These are phyloP conservation scores for Mactromeris polynyma DNA, from an alignment of 2,888 invertebrate genomes.

Conservation along the genomic window DNA sequence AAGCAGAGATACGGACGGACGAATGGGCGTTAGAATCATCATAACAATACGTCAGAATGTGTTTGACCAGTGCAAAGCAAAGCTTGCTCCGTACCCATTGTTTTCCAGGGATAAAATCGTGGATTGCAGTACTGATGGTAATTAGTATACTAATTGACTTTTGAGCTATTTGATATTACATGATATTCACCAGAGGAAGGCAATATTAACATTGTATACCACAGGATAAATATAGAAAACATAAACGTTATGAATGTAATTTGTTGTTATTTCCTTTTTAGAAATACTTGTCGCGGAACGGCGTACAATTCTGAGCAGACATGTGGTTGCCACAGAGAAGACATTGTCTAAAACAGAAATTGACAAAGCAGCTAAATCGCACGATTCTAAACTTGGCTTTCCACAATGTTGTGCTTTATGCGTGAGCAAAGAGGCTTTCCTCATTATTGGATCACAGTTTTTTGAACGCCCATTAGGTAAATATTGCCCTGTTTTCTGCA, in stretches of 20 bases:
- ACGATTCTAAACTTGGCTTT: constrained; percentile 62
- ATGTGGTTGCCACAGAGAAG: constrained; percentile 53
- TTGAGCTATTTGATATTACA: too few species aligned
- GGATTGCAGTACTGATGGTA: constrained; percentile 61
- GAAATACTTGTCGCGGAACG: constrained; percentile 51
- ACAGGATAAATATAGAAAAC: too few species aligned
- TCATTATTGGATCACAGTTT: constrained; percentile 64
- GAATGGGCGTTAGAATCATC: constrained; percentile 55
- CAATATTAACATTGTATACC: too few species aligned
- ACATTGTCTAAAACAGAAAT: constrained; percentile 58
- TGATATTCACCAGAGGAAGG: too few species aligned
- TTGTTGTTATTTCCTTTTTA: constrained; percentile 1
- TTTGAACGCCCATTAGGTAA: constrained; percentile 65
- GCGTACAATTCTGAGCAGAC: constrained; percentile 49
- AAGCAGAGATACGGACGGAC: constrained; percentile 36
- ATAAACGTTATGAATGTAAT: neutral
- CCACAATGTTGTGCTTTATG: constrained; percentile 68
- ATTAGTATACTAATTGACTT: neutral
- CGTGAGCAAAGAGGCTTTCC: constrained; percentile 56
- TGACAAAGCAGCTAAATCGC: constrained; percentile 58
- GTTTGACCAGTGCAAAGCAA: constrained; percentile 59
- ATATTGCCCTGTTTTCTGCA: too few species aligned
- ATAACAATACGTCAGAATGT: constrained; percentile 65
- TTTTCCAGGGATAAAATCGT: constrained; percentile 64
- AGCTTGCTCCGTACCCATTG: constrained; percentile 52